A percentile compares a stretch with the other conserved stretches of the same genome.
These are phyloP conservation scores for Yoshiicerus persimilis DNA, from an alignment of 1,140 invertebrate genomes.

Conservation along the genomic window DNA sequence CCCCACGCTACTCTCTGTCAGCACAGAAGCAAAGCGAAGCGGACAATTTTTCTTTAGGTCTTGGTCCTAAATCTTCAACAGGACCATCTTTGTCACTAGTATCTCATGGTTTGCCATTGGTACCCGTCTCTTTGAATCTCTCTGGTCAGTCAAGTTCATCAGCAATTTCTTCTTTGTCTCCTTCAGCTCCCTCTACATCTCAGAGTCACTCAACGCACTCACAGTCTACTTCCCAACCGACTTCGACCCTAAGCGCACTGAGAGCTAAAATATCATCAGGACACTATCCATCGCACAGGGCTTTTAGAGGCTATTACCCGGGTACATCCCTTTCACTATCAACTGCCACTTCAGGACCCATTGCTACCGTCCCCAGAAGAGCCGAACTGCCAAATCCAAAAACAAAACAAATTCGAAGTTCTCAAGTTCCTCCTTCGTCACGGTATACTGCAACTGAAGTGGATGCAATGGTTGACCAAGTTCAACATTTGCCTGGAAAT, in stretches of 20 bases:
- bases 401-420: slow-evolving; percentile 38
- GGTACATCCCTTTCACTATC: background rate
- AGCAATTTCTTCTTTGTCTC: background rate
- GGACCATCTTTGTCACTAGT: background rate
- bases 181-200: background rate
- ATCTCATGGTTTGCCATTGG: background rate
- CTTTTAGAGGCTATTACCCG: background rate
- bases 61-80: background rate
- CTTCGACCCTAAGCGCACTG: background rate
- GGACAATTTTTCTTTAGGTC: background rate
- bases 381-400: slow-evolving; percentile 3
- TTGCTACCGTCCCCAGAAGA: background rate
- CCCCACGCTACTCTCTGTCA: background rate
- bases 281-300: background rate
- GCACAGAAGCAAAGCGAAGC: background rate
- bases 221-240: background rate
- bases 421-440: slow-evolving; percentile 44
- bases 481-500: slow-evolving; percentile 39
- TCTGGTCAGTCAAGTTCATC: background rate
- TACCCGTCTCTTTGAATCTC: background rate
- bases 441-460: slow-evolving; percentile 47
- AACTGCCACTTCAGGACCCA: background rate
- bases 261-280: background rate
- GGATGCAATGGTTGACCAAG: slow-evolving; percentile 45
- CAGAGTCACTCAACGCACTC: background rate